These are phyloP conservation scores for Mythimna lalbum DNA, from an alignment of 2,888 invertebrate species.

Conservation along the genomic window DNA sequence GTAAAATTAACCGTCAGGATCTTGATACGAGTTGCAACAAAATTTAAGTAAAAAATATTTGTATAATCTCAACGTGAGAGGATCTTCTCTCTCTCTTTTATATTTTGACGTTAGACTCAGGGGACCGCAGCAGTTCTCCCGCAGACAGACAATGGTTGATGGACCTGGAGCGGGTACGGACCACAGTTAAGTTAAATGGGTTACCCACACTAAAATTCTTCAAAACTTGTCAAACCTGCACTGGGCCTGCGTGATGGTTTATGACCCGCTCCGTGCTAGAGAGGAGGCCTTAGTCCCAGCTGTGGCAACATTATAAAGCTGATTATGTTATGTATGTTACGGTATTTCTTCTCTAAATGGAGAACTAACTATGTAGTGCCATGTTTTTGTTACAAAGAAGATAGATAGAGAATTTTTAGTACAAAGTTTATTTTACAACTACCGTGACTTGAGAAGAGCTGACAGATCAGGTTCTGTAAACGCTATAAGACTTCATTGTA, in stretches of 20 bases:
- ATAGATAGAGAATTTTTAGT: conserved; percentile 8
- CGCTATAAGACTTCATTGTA: background rate
- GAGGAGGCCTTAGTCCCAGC: too few species aligned
- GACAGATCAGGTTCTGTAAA: conserved; percentile 24
- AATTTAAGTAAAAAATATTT: background rate
- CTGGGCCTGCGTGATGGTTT: too few species aligned
- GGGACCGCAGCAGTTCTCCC: too few species aligned
- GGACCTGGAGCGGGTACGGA: too few species aligned
- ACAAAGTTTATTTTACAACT: conserved; percentile 37
- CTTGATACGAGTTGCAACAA: background rate
- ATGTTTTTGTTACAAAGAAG: conserved; percentile 18
- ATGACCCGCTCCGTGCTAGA: too few species aligned
- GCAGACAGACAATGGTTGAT: too few species aligned
- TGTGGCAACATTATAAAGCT: too few species aligned
- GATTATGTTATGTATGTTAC: too few species aligned
- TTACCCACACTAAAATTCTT: background rate
- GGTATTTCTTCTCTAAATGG: background rate
- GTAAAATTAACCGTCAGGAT: background rate
- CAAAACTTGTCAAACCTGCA: too few species aligned
- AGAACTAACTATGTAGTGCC: background rate
- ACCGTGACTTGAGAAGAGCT: conserved; percentile 23
- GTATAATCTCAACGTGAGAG: background rate
- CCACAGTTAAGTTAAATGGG: too few species aligned
- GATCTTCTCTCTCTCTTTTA: too few species aligned
- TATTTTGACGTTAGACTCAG: too few species aligned